Percentiles rank a stretch among this genome's conserved stretches.
Evolutionary conservation across 2,797 vertebrate genomes (phyloP).

Genomic region (Sphenodon punctatus): DNA sequence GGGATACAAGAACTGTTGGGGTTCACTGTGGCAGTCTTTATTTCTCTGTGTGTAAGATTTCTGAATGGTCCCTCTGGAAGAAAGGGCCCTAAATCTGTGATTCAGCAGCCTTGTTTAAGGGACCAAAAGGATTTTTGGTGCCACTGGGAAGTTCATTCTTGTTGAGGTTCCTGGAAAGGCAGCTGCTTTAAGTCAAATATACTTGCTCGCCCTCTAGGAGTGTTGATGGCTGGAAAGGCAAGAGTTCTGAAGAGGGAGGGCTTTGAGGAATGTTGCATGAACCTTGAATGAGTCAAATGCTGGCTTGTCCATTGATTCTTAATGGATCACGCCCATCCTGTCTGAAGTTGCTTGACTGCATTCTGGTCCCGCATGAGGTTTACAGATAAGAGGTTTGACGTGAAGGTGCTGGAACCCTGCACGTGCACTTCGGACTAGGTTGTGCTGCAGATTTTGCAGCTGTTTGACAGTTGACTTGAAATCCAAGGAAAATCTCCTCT

Average conservation of each 20-base stretch:
- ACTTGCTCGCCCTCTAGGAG: too few relatives aligned
- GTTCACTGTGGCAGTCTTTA: too few relatives aligned
- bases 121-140: background rate
- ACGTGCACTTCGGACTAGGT: too few relatives aligned
- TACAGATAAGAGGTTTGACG: background rate
- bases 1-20: too few relatives aligned
- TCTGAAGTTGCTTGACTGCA: background rate
- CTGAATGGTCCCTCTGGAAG: background rate
- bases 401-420: background rate
- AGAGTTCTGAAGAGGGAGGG: background rate
- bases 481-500: background rate
- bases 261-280: background rate
- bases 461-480: too few relatives aligned
- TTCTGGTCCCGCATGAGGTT: background rate
- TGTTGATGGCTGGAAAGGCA: background rate
- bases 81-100: background rate
- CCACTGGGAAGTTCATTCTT: background rate
- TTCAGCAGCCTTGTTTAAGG: background rate
- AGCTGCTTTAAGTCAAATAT: too few relatives aligned
- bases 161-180: too few relatives aligned
- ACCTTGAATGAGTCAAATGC: background rate
- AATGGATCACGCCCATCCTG: too few relatives aligned
- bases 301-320: background rate
- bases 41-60: too few relatives aligned
- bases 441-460: background rate